Percentiles rank a stretch among this genome's conserved stretches.
These are phyloP conservation scores for Lamellibrachia columna DNA, from an alignment of 2,888 invertebrate species.

Conservation along the genomic window DNA sequence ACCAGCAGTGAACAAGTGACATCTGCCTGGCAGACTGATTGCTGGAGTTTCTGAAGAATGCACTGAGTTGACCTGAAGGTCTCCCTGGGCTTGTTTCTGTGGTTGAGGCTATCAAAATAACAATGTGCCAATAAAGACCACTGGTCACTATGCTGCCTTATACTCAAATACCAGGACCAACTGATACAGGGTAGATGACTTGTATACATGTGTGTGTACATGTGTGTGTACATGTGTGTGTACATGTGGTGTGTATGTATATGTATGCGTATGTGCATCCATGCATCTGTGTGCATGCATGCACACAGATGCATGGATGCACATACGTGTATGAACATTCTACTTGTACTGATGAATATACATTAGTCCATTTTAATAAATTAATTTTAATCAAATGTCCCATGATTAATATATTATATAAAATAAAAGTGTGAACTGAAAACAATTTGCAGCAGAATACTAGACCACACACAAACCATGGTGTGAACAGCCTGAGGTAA, in stretches of 20 bases:
- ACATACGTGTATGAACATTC: not conserved
- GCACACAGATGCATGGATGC: not conserved
- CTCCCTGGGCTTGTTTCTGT: not conserved
- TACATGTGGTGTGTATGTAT: not conserved
- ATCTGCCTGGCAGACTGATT: not conserved
- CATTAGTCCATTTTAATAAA: too few species aligned
- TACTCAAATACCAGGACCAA: not conserved
- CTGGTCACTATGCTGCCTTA: not conserved
- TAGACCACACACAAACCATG: not conserved
- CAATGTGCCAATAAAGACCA: not conserved
- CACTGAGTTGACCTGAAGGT: not conserved
- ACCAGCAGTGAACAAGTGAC: not conserved
- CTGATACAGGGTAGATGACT: not conserved
- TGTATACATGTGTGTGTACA: not conserved
- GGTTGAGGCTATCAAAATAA: not conserved
- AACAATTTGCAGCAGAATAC: not conserved
- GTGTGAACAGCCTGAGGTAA: not conserved
- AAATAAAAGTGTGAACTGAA: not conserved
- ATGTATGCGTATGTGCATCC: not conserved
- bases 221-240: not conserved
- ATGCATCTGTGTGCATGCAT: not conserved
- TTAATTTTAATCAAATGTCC: too few species aligned
- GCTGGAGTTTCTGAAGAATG: not conserved
- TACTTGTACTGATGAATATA: too few species aligned
- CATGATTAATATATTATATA: not conserved